Conservation (phyloP, 2,888 invertebrate species). For the Glyphotaelius pellucidus region DNA sequence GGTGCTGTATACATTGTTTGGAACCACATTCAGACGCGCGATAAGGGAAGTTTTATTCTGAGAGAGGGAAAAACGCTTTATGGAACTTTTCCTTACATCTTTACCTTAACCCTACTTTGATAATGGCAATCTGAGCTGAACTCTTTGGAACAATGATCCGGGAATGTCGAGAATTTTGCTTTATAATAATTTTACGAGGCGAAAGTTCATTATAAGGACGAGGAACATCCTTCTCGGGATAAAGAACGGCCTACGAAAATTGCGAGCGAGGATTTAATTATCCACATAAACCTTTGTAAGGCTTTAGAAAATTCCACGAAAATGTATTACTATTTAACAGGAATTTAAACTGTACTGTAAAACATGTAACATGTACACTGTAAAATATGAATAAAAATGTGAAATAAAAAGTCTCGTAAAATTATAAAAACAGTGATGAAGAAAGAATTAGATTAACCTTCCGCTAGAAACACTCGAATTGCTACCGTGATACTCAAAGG, state of each 20-base stretch:
- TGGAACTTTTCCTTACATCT: neutral
- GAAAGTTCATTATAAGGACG: constrained; percentile 20
- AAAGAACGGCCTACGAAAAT: neutral
- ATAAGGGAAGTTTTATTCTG: neutral
- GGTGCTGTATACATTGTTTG: neutral
- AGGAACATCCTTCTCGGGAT: neutral
- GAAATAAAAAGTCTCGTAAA: neutral
- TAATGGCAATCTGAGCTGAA: neutral
- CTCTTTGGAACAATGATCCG: neutral
- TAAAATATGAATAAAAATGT: neutral
- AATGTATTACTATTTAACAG: neutral
- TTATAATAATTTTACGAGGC: neutral
- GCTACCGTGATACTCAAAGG: too few relatives aligned
- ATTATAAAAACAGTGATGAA: neutral
- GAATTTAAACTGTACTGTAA: neutral
- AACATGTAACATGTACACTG: too few relatives aligned
- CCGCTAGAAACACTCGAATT: too few relatives aligned
- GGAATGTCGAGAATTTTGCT: constrained; percentile 4
- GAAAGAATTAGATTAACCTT: neutral
- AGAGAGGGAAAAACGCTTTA: neutral
- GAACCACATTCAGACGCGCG: neutral
- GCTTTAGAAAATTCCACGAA: neutral
- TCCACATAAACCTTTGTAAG: constrained; percentile 8
- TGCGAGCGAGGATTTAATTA: constrained; percentile 31
- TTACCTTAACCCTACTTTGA: constrained; percentile 2